These are phyloP conservation scores for Parotia lawesii DNA, from an alignment of 2,113 vertebrate genomes.

Conservation along the genomic window DNA sequence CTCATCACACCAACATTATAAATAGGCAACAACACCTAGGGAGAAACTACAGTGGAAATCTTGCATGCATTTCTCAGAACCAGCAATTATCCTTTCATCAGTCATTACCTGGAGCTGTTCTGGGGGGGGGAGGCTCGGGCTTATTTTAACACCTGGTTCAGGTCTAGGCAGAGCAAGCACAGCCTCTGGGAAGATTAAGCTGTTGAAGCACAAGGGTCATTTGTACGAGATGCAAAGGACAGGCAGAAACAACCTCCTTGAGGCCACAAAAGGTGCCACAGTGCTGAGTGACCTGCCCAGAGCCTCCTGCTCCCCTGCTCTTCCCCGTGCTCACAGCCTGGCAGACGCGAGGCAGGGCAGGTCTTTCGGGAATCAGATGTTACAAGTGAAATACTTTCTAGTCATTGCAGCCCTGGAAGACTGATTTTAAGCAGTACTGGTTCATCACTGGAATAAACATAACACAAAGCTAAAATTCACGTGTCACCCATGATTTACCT, in stretches of 20 bases:
- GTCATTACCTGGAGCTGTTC: conserved; percentile 18
- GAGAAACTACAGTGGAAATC: neutral
- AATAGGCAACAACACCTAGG: neutral
- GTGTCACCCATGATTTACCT: neutral
- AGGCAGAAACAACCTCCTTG: neutral
- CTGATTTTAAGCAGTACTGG: neutral
- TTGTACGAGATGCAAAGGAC: neutral
- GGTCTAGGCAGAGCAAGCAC: conserved; percentile 33
- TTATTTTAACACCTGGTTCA: conserved; percentile 49
- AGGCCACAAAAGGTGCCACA: neutral
- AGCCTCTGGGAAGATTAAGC: conserved; percentile 27
- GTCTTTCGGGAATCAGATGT: neutral
- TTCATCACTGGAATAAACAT: neutral
- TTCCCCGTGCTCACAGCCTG: neutral
- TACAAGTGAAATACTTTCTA: neutral
- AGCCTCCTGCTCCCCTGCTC: neutral
- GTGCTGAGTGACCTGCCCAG: neutral
- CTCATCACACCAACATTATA: neutral
- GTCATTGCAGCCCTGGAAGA: neutral
- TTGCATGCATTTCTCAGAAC: neutral
- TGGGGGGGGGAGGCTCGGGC: neutral
- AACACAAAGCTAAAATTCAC: neutral
- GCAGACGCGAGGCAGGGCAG: neutral
- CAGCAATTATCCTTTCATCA: conserved; percentile 51
- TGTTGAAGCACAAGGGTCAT: neutral